Conservation (phyloP, 2,797 vertebrate genomes). For the Calcarius lapponicus region DNA sequence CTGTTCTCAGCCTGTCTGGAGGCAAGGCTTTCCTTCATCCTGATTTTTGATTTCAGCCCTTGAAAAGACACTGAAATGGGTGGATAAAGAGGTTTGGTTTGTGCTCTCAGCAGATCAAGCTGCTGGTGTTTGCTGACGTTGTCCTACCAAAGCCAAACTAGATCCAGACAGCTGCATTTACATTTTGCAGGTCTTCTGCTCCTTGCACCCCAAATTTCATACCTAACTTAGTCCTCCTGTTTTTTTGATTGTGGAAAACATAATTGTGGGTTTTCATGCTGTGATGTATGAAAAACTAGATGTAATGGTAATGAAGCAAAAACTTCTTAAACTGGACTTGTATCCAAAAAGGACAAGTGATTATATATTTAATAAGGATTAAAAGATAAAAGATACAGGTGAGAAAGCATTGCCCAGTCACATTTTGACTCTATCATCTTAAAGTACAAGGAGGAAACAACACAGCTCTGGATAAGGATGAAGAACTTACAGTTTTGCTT, state of each 20-base stretch:
- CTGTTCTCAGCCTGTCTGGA: neutral
- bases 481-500: neutral
- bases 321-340: neutral
- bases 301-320: neutral
- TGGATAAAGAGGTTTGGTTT: neutral
- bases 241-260: neutral
- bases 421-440: neutral
- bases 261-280: neutral
- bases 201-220: neutral
- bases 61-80: accelerated
- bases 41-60: neutral
- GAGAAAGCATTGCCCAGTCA: neutral
- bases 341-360: neutral
- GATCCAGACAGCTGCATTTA: neutral
- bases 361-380: neutral
- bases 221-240: neutral
- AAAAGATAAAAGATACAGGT: neutral
- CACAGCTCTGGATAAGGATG: neutral
- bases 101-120: neutral
- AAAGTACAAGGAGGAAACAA: neutral
- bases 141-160: neutral
- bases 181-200: neutral
- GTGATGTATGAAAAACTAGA: neutral
- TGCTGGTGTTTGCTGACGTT: neutral
- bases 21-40: neutral